These are phyloP conservation scores for Ridgeia piscesae DNA, from an alignment of 1,140 invertebrate genomes.

Conservation along the genomic window DNA sequence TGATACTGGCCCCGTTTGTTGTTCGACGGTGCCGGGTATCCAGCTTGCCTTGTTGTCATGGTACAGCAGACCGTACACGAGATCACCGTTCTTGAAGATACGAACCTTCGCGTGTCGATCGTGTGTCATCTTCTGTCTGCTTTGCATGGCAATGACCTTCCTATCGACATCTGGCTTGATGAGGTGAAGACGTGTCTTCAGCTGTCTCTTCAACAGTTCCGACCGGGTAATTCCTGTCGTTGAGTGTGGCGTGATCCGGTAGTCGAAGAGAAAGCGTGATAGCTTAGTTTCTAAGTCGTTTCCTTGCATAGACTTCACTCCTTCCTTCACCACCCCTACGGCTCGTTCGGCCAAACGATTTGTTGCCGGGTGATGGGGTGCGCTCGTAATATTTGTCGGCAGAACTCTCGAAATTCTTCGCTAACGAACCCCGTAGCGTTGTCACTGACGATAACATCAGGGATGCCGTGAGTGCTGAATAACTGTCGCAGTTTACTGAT, in stretches of 20 bases:
- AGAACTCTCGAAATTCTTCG: slow-evolving; percentile 38
- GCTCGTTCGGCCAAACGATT: slow-evolving; percentile 43
- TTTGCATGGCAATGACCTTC: not conserved
- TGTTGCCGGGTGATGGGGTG: slow-evolving; percentile 40
- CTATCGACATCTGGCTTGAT: not conserved
- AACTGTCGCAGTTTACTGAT: no score
- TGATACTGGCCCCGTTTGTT: not conserved
- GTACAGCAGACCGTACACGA: not conserved
- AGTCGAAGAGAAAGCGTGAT: not conserved
- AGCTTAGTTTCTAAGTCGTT: not conserved
- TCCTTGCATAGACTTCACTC: not conserved
- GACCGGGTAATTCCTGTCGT: not conserved
- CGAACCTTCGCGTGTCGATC: not conserved
- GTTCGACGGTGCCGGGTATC: not conserved
- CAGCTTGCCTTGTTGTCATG: not conserved
- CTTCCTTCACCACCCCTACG: slow-evolving; percentile 35
- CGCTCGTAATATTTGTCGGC: slow-evolving; percentile 28
- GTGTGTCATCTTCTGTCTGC: not conserved
- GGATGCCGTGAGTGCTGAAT: not conserved
- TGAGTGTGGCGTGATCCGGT: slow-evolving; percentile 8
- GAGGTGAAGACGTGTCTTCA: not conserved
- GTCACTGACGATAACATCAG: slow-evolving; percentile 34
- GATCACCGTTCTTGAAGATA: not conserved
- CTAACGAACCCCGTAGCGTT: slow-evolving; percentile 38
- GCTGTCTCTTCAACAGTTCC: slow-evolving; percentile 16